phyloP scores from a whole-genome alignment of 2,113 vertebrate species.

The Tragelaphus buxtoni region DNA sequence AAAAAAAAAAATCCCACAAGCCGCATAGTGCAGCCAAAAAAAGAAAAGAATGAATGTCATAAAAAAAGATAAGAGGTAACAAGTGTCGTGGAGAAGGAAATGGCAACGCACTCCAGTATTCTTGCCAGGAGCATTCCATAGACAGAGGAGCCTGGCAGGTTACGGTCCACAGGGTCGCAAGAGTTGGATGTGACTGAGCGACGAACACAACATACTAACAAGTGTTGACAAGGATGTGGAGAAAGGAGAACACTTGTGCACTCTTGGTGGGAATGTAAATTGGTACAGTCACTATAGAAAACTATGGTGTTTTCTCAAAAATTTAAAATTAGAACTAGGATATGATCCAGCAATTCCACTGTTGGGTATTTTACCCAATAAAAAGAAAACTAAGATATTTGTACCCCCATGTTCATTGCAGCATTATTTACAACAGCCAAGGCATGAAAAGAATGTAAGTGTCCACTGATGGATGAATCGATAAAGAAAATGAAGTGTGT shows the following conservation, averaged over 20 bases:
- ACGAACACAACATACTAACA: background rate
- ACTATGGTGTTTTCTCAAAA: background rate
- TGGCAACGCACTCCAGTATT: background rate
- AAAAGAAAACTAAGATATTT: background rate
- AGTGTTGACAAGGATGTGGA: background rate
- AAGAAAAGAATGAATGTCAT: background rate
- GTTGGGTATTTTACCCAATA: background rate
- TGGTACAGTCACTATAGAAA: background rate
- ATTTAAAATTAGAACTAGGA: background rate
- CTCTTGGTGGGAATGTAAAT: background rate
- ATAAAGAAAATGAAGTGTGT: background rate
- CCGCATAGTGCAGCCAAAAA: fast-evolving
- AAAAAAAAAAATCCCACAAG: background rate
- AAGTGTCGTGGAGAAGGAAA: background rate
- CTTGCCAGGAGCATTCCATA: background rate
- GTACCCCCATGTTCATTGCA: background rate
- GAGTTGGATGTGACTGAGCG: background rate
- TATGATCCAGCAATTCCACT: background rate
- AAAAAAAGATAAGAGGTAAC: background rate
- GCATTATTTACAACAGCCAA: background rate
- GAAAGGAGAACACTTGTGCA: background rate
- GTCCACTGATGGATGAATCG: background rate
- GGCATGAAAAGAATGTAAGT: background rate
- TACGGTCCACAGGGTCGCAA: background rate
- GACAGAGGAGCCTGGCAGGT: background rate